These are phyloP conservation scores for Triops cancriformis DNA, from an alignment of 1,140 invertebrate genomes.

Conservation along the genomic window DNA sequence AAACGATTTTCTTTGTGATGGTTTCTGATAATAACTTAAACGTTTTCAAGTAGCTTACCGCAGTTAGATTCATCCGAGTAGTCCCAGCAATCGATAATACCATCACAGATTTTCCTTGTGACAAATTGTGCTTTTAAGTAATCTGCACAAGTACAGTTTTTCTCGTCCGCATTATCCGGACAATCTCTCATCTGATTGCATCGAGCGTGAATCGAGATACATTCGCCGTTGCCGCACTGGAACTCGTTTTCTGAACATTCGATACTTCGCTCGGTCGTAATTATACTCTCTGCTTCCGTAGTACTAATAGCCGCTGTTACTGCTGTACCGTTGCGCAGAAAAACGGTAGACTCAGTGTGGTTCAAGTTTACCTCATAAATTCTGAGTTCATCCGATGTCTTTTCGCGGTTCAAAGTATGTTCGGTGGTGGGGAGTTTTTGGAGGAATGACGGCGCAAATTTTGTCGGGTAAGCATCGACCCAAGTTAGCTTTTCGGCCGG, in stretches of 20 bases:
- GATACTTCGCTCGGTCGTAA: neutral
- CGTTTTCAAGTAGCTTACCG: slow-evolving; percentile 45
- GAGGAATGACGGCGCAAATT: neutral
- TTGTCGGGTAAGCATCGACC: neutral
- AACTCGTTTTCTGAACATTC: slow-evolving; percentile 27
- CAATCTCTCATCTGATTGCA: slow-evolving; percentile 70
- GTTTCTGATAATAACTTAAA: neutral
- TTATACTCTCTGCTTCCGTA: neutral
- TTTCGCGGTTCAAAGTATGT: neutral
- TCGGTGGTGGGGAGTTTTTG: neutral
- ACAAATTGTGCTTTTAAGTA: slow-evolving; percentile 58
- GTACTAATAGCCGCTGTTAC: neutral
- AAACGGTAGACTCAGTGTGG: neutral
- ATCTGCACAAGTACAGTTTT: slow-evolving; percentile 64
- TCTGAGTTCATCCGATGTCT: neutral
- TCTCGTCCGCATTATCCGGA: slow-evolving; percentile 58
- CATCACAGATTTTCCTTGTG: slow-evolving; percentile 68
- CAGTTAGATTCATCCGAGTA: slow-evolving; percentile 68
- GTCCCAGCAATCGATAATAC: slow-evolving; percentile 56
- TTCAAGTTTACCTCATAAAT: neutral
- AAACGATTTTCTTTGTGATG: neutral
- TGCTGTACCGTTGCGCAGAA: neutral
- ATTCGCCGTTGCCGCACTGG: slow-evolving; percentile 53
- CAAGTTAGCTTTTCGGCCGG: slow-evolving; percentile 11
- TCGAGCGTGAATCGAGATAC: slow-evolving; percentile 53